Conservation (phyloP, 2,797 vertebrate species). For the Acridotheres tristis region DNA sequence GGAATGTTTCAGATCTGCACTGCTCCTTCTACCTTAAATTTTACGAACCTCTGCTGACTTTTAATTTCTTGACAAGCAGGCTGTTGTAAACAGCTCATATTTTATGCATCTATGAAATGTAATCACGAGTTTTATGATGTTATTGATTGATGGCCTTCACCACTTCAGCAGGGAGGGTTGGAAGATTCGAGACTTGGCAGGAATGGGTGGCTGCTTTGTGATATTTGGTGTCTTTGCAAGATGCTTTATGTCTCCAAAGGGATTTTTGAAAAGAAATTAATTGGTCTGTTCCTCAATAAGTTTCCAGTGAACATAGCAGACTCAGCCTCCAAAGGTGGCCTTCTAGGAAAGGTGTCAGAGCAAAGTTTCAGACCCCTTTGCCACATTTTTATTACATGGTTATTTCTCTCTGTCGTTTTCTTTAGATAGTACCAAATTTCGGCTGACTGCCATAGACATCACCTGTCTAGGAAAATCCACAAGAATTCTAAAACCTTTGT, state of each 20-base stretch:
- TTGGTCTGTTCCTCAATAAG: background rate
- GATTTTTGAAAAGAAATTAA: background rate
- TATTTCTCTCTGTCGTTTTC: background rate
- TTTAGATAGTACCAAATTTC: background rate
- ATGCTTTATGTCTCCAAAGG: background rate
- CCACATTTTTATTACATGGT: background rate
- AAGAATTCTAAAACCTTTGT: background rate
- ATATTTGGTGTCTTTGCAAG: background rate
- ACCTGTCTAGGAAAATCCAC: background rate
- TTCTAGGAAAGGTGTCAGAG: background rate
- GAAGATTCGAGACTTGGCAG: background rate
- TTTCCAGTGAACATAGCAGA: background rate
- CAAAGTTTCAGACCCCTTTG: background rate
- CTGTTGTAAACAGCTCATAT: conserved; percentile 25
- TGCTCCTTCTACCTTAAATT: background rate
- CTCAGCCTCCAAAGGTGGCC: background rate
- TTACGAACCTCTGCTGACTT: background rate
- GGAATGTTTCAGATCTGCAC: background rate
- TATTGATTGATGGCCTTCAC: background rate
- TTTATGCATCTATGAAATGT: background rate
- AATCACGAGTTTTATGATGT: conserved; percentile 3
- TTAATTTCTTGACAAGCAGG: conserved; percentile 3
- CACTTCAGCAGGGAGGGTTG: background rate
- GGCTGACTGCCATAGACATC: background rate
- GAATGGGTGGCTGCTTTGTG: background rate